Base-by-base conservation (phyloP, 2,113 vertebrate species). In the Trichomycterus rosablanca region DNA sequence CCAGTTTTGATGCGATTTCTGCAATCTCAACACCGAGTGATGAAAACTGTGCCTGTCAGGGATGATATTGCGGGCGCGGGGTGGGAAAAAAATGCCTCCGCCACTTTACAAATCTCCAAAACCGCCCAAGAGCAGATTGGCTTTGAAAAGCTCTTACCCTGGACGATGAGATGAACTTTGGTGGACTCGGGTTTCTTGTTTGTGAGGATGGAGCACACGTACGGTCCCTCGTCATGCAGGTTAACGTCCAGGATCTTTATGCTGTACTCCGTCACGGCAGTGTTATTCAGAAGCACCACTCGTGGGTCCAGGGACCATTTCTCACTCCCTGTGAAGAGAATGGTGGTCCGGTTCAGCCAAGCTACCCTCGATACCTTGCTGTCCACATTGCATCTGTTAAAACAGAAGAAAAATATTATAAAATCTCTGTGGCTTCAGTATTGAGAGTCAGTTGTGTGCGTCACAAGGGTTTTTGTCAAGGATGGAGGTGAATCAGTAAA, bases 281-380 rank as follows among this genome's bases (percentile, higher is more conserved):
- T 94, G 87, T 95, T 92, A 66, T 93, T 89, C 74, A 97, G 76
- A 63, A 97, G 89, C 60, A 94, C 86, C 69, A 98, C 95, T 0
- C 95, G 92, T 30, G 93, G 91, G 70, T 97, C 95, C 86, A 95
- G 88, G 14, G 93, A 93, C 95, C 95, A 98, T 76, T 97, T 98
- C 80, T 98, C 95, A 32, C 76, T 91, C 26, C 95, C 95, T 0
- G 95, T 91, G 0, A 96, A 98, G 37, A 98, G 89, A 62, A 98
- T 97, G 68, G 92, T 96, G 79, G 93, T 97, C 66, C 95, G 95
- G 76, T 97, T 98, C 69, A 98, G 86, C 95, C 95, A 98, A 0
- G 95, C 95, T 35, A 97, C 94, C 18, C 94, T 82, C 0, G 94
- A 94, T 3, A 98, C 95, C 77, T 92, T 86, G 74, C 89, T 92